These are phyloP conservation scores for Salticus scenicus DNA, from an alignment of 2,888 invertebrate species.

Conservation along the genomic window DNA sequence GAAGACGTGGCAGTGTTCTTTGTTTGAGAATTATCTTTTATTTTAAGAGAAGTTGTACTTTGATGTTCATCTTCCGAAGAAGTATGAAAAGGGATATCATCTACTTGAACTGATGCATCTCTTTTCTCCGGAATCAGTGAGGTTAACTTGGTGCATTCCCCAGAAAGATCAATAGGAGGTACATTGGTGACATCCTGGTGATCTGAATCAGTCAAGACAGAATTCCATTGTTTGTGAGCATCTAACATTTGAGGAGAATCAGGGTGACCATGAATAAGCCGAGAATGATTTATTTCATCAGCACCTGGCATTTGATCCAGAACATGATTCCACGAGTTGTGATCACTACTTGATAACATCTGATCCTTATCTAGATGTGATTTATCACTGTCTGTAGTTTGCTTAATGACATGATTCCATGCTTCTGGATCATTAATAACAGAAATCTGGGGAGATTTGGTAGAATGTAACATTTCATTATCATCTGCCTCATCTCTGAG, in stretches of 20 bases:
- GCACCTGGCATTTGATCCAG: slow-evolving; percentile 43
- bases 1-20: slow-evolving; percentile 21
- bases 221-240: slow-evolving; percentile 43
- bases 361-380: slow-evolving; percentile 39
- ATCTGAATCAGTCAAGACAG: slow-evolving; percentile 24
- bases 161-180: slow-evolving; percentile 54
- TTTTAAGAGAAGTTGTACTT: slow-evolving; percentile 11
- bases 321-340: slow-evolving; percentile 54
- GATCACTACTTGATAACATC: slow-evolving; percentile 28
- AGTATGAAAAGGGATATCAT: slow-evolving; percentile 46
- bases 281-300: slow-evolving; percentile 30
- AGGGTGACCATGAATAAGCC: slow-evolving; percentile 40
- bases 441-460: slow-evolving; percentile 42
- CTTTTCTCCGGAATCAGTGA: slow-evolving; percentile 41
- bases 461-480: slow-evolving; percentile 38
- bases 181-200: slow-evolving; percentile 42
- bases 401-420: slow-evolving; percentile 54
- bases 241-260: slow-evolving; percentile 36
- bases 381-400: slow-evolving; percentile 32
- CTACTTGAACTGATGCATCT: slow-evolving; percentile 60
- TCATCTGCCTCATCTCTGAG: slow-evolving; percentile 23
- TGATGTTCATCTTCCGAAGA: slow-evolving; percentile 25
- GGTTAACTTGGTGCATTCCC: slow-evolving; percentile 55
- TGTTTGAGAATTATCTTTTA: slow-evolving; percentile 26
- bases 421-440: slow-evolving; percentile 49